A percentile compares a stretch with the other conserved stretches of the same genome.
phyloP scores from a whole-genome alignment of 2,888 invertebrate species.

The Drosophila fulvimacula region DNA sequence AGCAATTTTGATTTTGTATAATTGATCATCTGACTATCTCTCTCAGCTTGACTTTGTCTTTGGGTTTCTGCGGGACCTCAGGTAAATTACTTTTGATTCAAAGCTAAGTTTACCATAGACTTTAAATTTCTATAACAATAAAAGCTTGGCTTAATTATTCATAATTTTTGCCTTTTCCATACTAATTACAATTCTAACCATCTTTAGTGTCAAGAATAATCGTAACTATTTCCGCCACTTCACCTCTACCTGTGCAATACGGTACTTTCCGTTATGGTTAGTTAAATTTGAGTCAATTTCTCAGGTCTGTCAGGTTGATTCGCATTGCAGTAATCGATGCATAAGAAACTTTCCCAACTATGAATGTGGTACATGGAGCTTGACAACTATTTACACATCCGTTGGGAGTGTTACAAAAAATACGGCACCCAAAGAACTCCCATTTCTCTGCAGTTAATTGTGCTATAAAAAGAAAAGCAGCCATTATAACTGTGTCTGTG shows the following conservation, averaged over 20 bases:
- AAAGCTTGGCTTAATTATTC: too few relatives aligned
- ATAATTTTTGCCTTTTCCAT: background rate
- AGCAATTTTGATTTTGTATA: too few relatives aligned
- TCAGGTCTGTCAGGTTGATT: constrained; percentile 12
- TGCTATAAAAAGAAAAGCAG: constrained; percentile 43
- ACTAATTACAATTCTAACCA: background rate
- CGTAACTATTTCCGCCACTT: background rate
- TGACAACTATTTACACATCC: constrained; percentile 72
- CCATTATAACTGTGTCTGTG: constrained; percentile 71
- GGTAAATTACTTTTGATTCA: too few relatives aligned
- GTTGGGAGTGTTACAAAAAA: constrained; percentile 50
- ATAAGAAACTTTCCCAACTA: constrained; percentile 58
- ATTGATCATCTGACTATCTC: too few relatives aligned
- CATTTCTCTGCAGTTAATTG: constrained; percentile 52
- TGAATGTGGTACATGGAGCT: constrained; percentile 45
- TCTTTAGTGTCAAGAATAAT: background rate
- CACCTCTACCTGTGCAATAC: too few relatives aligned
- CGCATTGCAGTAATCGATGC: constrained; percentile 39
- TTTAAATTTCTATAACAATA: background rate
- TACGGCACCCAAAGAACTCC: constrained; percentile 45
- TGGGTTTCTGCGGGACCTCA: too few relatives aligned
- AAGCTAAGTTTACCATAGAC: background rate
- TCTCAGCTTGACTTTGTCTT: too few relatives aligned
- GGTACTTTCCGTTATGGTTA: constrained; percentile 2
- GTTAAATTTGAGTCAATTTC: constrained; percentile 24